Base-by-base conservation (phyloP, 2,888 invertebrate genomes). In the Carpatolechia fugitivella region DNA sequence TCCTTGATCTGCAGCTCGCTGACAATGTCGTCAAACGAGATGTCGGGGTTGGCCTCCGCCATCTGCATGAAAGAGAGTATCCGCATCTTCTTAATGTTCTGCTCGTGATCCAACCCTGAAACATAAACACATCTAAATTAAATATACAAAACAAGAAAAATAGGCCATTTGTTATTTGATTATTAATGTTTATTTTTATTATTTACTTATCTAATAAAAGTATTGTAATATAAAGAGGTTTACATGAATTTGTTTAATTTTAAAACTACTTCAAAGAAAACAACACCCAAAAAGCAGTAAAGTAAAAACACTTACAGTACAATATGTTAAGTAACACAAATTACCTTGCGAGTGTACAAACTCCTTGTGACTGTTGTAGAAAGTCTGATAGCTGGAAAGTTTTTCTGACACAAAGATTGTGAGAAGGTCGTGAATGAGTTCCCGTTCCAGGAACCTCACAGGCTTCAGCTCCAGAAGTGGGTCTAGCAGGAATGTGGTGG, bases 1-100 rank as follows among this genome's bases (percentile, higher is more conserved):
- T 95, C 94, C 53, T 91, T 91, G 58, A 99, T 94, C 78, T 98
- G 96, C 58, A 99, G 89, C 80, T 99, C 98, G 52, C 94, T 92
- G 70, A 96, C 95, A 60, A 99, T 94, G 14, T 95, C 94, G 61
- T 96, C 95, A 78, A 98, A 99, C n/a, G 94, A 92, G 84, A 99
- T 95, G 87, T 99, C 98, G 20, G 97, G 95, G 76, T 95, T 95
- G 54, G 93, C 94, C 82, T 99, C 99, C 3, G 99, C 98, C 90
- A 99, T 92, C 78, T 98, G 98, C 97, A 99, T 99, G 78, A 99
- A 98, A 0, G 99, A 97, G 54, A 99, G 81, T 69, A 99, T 91
- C 60, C 99, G 93, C 98, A 99, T 99, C 86, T 99, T 99, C 75
- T 97, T 96, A 86, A 98, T 93, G 75, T 98, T 98, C 72, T 97